Percentiles rank a stretch among this genome's conserved stretches.
Conservation (phyloP, 2,113 vertebrate species). For the Damaliscus lunatus region DNA sequence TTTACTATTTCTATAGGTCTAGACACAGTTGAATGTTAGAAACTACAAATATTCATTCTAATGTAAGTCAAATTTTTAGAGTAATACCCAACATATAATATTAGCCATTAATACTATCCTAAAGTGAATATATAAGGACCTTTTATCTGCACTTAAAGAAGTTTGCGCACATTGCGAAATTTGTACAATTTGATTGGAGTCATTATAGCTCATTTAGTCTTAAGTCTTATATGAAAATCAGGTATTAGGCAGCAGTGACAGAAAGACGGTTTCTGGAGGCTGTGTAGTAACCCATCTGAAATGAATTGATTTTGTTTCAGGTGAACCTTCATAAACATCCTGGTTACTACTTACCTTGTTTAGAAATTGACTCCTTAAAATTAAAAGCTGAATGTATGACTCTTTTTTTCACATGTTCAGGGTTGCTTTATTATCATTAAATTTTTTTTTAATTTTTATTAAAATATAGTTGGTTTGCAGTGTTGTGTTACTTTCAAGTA, state of each 20-base stretch:
- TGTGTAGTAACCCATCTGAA: neutral
- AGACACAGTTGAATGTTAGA: neutral
- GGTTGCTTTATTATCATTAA: neutral
- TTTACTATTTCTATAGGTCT: neutral
- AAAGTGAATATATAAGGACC: neutral
- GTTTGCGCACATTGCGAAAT: neutral
- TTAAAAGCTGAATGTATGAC: neutral
- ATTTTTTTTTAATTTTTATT: neutral
- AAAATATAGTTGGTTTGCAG: neutral
- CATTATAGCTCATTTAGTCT: neutral
- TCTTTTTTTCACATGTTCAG: neutral
- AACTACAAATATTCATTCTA: neutral
- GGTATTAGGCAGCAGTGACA: neutral
- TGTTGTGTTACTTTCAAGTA: neutral
- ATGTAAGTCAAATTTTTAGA: neutral
- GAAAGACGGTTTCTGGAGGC: neutral
- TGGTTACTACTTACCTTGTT: neutral
- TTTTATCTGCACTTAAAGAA: neutral
- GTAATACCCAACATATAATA: neutral
- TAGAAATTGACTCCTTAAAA: neutral
- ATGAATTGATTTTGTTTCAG: neutral
- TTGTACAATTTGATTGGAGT: neutral
- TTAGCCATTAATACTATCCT: neutral
- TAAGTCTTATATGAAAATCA: neutral
- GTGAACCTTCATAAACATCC: neutral